Evolutionary conservation across 2,888 invertebrate genomes (phyloP).

Genomic region (Pachycephus smyrnensis): DNA sequence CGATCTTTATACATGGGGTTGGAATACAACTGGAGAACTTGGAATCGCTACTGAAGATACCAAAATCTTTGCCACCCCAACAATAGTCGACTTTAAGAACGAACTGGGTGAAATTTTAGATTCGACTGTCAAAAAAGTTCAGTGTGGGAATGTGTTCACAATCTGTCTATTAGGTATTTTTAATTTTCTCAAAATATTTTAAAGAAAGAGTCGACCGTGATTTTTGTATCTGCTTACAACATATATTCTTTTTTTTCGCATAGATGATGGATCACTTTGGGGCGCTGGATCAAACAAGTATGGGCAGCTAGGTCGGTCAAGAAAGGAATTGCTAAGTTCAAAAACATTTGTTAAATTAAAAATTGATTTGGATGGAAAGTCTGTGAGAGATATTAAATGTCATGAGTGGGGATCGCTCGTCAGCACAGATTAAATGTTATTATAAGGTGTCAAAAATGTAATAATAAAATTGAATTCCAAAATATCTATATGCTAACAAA

Average conservation of each 20-base stretch:
- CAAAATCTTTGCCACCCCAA: constrained; percentile 67
- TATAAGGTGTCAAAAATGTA: not conserved
- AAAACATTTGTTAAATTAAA: constrained; percentile 49
- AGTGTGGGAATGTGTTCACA: constrained; percentile 84
- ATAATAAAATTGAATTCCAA: not conserved
- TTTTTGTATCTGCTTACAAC: constrained; percentile 18
- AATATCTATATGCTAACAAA: not conserved
- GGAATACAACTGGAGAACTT: constrained; percentile 89
- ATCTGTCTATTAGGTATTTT: constrained; percentile 72
- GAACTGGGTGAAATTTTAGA: constrained; percentile 43
- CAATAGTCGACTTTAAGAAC: constrained; percentile 68
- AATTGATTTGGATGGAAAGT: constrained; percentile 27
- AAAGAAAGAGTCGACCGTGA: not conserved
- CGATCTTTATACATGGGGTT: constrained; percentile 92
- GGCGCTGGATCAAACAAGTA: constrained; percentile 86
- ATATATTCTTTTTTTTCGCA: constrained; percentile 39
- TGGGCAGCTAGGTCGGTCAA: constrained; percentile 76
- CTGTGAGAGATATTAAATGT: constrained; percentile 57
- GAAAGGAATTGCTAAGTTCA: constrained; percentile 27
- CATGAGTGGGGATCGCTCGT: constrained; percentile 61
- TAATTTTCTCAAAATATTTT: constrained; percentile 2
- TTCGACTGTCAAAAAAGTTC: constrained; percentile 69
- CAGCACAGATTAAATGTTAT: constrained; percentile 36
- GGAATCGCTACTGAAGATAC: constrained; percentile 72
- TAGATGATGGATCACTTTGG: constrained; percentile 77